Percentiles rank a stretch among this genome's conserved stretches.
These are phyloP conservation scores for Puntigrus tetrazona DNA, from an alignment of 2,113 vertebrate species.

Conservation along the genomic window DNA sequence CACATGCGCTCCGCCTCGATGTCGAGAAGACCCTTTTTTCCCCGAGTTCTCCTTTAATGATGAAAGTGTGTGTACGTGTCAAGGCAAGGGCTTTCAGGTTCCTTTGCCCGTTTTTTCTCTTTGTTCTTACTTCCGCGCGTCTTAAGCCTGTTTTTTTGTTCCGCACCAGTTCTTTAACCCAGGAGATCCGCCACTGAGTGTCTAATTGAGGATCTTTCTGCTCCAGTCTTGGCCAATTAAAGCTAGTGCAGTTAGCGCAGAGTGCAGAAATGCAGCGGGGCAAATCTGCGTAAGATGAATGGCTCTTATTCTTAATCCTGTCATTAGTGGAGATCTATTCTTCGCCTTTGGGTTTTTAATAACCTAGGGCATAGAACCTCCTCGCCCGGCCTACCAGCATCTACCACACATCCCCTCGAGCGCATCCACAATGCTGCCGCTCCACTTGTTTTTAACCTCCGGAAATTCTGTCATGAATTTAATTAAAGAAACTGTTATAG, in stretches of 20 bases:
- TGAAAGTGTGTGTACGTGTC: conserved; percentile 28
- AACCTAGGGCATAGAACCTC: conserved; percentile 8
- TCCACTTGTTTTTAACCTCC: conserved; percentile 20
- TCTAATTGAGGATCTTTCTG: conserved; percentile 42
- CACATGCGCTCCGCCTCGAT: conserved; percentile 1
- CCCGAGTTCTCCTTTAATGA: conserved; percentile 37
- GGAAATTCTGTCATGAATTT: conserved; percentile 17
- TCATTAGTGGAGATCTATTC: conserved; percentile 49
- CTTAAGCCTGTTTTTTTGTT: conserved; percentile 45
- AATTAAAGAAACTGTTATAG: conserved; percentile 1
- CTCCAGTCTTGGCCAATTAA: conserved; percentile 47
- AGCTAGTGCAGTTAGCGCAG: conserved; percentile 1
- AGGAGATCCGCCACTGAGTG: conserved; percentile 38
- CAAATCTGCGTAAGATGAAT: conserved; percentile 40
- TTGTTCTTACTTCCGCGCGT: conserved; percentile 24
- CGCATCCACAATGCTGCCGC: background rate
- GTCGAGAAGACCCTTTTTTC: conserved; percentile 29
- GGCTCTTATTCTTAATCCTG: conserved; percentile 50
- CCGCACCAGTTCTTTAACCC: conserved; percentile 39
- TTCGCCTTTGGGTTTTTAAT: conserved; percentile 33
- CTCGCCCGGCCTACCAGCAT: background rate
- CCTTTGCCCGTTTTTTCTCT: background rate
- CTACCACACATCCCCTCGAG: conserved; percentile 1
- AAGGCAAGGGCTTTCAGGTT: conserved; percentile 27
- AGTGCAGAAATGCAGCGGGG: conserved; percentile 27